Percentiles rank a stretch among this genome's conserved stretches.
These are phyloP conservation scores for Chalcosyrphus nemorum DNA, from an alignment of 2,888 invertebrate species.

Conservation along the genomic window DNA sequence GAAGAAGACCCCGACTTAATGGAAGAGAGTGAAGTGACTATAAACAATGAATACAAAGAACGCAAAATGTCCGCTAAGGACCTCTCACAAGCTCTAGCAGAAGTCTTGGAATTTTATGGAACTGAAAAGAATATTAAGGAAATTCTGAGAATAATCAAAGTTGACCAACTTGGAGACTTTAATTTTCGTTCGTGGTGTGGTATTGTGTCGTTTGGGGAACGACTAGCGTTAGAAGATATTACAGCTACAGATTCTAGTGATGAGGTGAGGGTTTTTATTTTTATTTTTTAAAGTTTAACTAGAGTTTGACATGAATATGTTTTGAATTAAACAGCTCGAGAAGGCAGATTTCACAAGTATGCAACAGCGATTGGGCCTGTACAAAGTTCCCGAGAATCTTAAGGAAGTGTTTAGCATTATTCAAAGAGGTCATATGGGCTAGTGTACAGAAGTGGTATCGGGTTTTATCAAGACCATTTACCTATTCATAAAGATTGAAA, in stretches of 20 bases:
- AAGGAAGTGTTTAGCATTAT: conserved; percentile 77
- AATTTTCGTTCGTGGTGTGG: conserved; percentile 91
- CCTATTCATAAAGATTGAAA: too few species aligned
- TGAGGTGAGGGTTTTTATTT: conserved; percentile 83
- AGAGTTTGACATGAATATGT: neutral
- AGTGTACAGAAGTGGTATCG: too few species aligned
- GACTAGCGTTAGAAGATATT: conserved; percentile 82
- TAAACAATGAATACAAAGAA: conserved; percentile 75
- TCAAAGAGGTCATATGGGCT: conserved; percentile 75
- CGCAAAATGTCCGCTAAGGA: conserved; percentile 77
- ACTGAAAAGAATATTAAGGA: conserved; percentile 78
- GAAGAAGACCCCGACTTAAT: conserved; percentile 78
- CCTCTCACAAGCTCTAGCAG: conserved; percentile 81
- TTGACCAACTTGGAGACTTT: conserved; percentile 78
- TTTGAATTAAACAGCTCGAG: conserved; percentile 83
- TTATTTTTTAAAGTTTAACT: neutral
- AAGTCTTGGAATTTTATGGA: conserved; percentile 81
- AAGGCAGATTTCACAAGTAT: conserved; percentile 87
- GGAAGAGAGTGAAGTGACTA: conserved; percentile 38
- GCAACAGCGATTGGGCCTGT: conserved; percentile 83
- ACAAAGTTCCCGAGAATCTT: conserved; percentile 81
- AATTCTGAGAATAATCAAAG: conserved; percentile 76
- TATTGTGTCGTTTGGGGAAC: conserved; percentile 89
- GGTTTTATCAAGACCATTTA: too few species aligned
- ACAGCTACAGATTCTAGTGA: conserved; percentile 86